phyloP scores from a whole-genome alignment of 2,113 vertebrate species.

The Meleagris gallopavo region DNA sequence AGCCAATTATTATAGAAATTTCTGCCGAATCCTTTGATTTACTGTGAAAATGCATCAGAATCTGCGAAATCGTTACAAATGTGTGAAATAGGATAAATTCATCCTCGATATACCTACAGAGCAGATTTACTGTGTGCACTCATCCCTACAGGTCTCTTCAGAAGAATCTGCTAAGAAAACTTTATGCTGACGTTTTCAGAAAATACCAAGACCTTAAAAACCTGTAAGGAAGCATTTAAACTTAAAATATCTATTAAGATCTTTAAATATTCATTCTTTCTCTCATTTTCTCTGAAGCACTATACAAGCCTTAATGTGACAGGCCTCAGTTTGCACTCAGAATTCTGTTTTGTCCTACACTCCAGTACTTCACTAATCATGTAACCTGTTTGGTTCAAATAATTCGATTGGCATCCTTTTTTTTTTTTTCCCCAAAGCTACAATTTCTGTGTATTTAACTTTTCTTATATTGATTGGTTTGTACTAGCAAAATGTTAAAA shows the following conservation, averaged over 20 bases:
- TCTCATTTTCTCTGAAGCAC: neutral
- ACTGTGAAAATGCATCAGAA: neutral
- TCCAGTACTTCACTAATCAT: neutral
- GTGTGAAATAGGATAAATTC: neutral
- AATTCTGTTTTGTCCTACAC: neutral
- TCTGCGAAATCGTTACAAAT: neutral
- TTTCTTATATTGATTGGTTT: neutral
- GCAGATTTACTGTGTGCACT: conserved; percentile 1
- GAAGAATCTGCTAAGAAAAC: conserved; percentile 84
- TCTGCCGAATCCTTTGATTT: neutral
- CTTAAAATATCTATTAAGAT: neutral
- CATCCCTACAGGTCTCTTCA: conserved; percentile 87
- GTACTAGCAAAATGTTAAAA: neutral
- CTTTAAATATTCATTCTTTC: neutral
- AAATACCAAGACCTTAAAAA: conserved; percentile 88
- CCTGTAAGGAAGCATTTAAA: conserved; percentile 83
- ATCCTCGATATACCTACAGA: neutral
- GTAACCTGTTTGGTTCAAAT: neutral
- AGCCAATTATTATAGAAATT: neutral
- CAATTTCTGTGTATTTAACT: neutral
- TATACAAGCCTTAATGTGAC: neutral
- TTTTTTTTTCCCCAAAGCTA: neutral
- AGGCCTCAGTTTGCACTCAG: neutral
- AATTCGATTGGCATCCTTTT: neutral
- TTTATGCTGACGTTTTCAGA: conserved; percentile 85